A percentile compares a stretch with the other conserved stretches of the same genome.
Evolutionary conservation across 2,797 vertebrate genomes (phyloP).

Genomic region (Pseudotriccus pelzelni): DNA sequence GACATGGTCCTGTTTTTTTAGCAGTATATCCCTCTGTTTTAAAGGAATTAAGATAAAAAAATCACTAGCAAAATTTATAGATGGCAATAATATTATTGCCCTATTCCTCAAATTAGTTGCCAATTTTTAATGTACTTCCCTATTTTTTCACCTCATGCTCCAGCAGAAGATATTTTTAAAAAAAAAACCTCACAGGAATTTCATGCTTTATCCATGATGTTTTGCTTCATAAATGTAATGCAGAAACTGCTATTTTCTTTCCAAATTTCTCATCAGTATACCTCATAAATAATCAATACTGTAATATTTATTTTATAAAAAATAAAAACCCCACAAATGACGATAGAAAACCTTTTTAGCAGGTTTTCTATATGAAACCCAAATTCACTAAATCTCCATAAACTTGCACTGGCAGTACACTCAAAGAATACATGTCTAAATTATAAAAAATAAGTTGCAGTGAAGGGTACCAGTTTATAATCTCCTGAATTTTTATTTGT

Average conservation of each 20-base stretch:
- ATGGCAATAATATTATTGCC: neutral
- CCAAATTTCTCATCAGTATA: neutral
- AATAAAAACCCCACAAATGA: neutral
- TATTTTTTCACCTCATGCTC: neutral
- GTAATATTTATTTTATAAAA: conserved; percentile 7
- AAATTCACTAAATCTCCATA: conserved; percentile 54
- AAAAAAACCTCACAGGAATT: neutral
- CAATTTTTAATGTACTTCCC: neutral
- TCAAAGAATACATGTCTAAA: conserved; percentile 53
- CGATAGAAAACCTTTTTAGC: neutral
- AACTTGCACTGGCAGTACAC: conserved; percentile 11
- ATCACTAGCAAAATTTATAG: neutral
- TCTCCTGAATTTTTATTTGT: neutral
- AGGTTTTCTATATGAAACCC: conserved; percentile 35
- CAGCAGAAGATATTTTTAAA: neutral
- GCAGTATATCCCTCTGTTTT: neutral
- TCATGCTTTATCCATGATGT: neutral
- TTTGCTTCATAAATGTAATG: conserved; percentile 10
- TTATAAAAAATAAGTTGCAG: conserved; percentile 38
- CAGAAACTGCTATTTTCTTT: neutral
- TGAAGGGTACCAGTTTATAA: neutral
- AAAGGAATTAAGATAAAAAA: neutral
- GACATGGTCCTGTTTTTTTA: neutral
- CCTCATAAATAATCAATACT: neutral
- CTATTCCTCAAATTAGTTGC: neutral